Evolutionary conservation across 1,140 invertebrate species (phyloP).

Genomic region (Vanessa atalanta): DNA sequence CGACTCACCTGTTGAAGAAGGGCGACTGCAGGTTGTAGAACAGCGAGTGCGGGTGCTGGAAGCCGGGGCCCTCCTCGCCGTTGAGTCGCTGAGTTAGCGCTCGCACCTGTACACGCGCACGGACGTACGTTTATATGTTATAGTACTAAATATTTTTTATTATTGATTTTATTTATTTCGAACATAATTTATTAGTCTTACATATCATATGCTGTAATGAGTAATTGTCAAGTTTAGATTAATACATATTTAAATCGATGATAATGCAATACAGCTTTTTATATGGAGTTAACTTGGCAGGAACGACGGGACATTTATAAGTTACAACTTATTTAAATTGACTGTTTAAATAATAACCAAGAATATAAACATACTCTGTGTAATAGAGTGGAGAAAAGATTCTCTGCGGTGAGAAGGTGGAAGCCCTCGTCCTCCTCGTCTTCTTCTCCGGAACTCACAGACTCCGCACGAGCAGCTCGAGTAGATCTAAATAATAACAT

Average conservation of each 20-base stretch:
- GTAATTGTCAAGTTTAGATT: too few species aligned
- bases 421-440: conserved; percentile 95
- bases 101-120: conserved; percentile 82
- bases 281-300: too few species aligned
- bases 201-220: too few species aligned
- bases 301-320: neutral
- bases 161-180: too few species aligned
- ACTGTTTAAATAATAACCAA: neutral
- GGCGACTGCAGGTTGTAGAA: conserved; percentile 78
- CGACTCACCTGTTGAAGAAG: conserved; percentile 75
- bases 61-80: conserved; percentile 87
- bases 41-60: conserved; percentile 75
- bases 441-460: conserved; percentile 92
- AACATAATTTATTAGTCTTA: too few species aligned
- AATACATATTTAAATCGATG: too few species aligned
- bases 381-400: conserved; percentile 92
- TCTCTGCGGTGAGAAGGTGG: conserved; percentile 93
- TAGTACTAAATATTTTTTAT: too few species aligned
- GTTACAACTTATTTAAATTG: neutral
- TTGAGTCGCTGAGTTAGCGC: conserved; percentile 91
- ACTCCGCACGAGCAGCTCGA: conserved; percentile 88
- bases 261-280: too few species aligned
- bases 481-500: conserved; percentile 81
- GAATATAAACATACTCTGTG: conserved; percentile 84
- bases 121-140: too few species aligned